These are phyloP conservation scores for Timandra comae DNA, from an alignment of 2,888 invertebrate species.

Conservation along the genomic window DNA sequence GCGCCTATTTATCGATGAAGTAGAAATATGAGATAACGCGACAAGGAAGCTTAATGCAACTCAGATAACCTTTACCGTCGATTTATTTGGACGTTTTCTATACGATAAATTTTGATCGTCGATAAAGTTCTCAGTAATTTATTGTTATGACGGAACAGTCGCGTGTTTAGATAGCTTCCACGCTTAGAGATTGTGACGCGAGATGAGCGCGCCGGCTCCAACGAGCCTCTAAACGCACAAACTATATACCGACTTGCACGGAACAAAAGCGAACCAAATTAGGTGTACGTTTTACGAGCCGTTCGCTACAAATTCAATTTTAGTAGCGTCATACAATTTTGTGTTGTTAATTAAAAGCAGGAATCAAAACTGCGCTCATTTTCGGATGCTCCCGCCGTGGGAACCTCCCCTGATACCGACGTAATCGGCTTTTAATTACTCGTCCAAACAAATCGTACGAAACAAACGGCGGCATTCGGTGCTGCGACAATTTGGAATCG, in stretches of 20 bases:
- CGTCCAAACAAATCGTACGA: slow-evolving; percentile 29
- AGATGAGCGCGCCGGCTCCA: no score
- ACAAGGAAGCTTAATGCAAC: slow-evolving; percentile 46
- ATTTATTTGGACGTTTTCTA: slow-evolving; percentile 41
- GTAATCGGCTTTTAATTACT: slow-evolving; percentile 38
- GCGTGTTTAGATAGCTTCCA: background rate
- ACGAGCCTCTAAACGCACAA: no score
- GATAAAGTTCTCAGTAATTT: slow-evolving; percentile 24
- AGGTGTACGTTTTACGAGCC: slow-evolving; percentile 12
- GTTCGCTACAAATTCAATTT: slow-evolving; percentile 10
- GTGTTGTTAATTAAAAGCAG: slow-evolving; percentile 21
- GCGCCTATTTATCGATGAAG: slow-evolving; percentile 40
- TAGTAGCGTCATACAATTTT: slow-evolving; percentile 8
- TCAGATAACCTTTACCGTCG: slow-evolving; percentile 36
- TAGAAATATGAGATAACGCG: slow-evolving; percentile 43
- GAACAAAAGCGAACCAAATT: background rate
- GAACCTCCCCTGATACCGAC: slow-evolving; percentile 20
- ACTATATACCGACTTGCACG: background rate
- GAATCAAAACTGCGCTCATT: slow-evolving; percentile 17
- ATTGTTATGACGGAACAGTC: slow-evolving; percentile 11
- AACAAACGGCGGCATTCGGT: slow-evolving; percentile 27
- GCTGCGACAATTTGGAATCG: slow-evolving; percentile 32
- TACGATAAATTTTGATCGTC: slow-evolving; percentile 28
- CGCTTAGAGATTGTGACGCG: background rate
- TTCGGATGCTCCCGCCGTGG: slow-evolving; percentile 22